Evolutionary conservation across 2,888 invertebrate species (phyloP), one percentile per base, ranked within the genome.

Genomic region (Eumerus sabulonum): DNA sequence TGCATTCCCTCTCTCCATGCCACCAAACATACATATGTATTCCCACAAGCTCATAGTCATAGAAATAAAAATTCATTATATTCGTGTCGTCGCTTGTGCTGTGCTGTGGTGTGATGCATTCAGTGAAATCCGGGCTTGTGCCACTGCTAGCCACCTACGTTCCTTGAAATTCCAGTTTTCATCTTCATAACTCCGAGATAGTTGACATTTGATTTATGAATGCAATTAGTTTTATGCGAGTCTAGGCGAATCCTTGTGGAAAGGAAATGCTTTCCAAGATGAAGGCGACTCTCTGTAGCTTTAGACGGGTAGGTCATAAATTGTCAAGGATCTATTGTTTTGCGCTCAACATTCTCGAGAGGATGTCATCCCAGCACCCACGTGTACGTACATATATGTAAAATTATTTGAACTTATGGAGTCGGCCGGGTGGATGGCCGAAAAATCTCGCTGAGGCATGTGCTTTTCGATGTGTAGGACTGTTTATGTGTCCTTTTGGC

Each of bases 171-270:
- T 71, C 54, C 64, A 44, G 66, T 72, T 77, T 59, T 48, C 73
- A 62, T 73, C 62, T 53, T 73, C 63, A 67, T 74, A 72, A 51
- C 66, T 53, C 40, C 40, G 40, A 77, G 57, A 68, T 77, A 77
- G 73, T 66, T 57, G 67, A 66, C 66, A 73, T 68, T 40, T 68
- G 74, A 76, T 73, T 77, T 77, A 77, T 77, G 73, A 63, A 73
- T 63, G 73, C 77, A 77, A 77, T 73, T 73, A 77, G 67, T 67
- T 77, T 68, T 68, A 57, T 53, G 63, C 67, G 53, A 19, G 70
- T 54, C 53, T 53, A 27, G 44, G 44, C 13, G 60, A 50, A 13
- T 40, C 40, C n/a, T 40, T n/a, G 40, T 14, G 14, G 50, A 19
- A 40, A 53, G 60, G 19, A 5, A n/a, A 9, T 17, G 36, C 40